These are phyloP conservation scores for Hepsetus odoe DNA, from an alignment of 2,113 vertebrate genomes.

Conservation along the genomic window DNA sequence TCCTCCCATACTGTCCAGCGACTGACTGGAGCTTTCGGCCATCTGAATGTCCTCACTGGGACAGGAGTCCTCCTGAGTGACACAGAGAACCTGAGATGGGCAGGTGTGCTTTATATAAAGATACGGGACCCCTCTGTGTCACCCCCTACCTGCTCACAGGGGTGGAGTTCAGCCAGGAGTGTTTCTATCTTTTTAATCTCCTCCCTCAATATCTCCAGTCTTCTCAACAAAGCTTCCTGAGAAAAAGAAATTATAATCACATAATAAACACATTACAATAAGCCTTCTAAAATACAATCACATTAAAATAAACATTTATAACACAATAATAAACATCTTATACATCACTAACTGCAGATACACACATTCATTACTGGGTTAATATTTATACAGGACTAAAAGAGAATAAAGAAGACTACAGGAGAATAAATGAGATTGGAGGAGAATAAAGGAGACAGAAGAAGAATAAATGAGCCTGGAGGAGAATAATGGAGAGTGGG, in stretches of 20 bases:
- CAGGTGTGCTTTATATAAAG: too few species aligned
- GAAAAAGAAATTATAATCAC: not conserved
- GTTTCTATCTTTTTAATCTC: slow-evolving; percentile 22
- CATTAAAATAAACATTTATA: too few species aligned
- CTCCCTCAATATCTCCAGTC: slow-evolving; percentile 16
- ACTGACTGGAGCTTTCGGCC: slow-evolving; percentile 5
- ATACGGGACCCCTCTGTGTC: too few species aligned
- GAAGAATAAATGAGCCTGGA: too few species aligned
- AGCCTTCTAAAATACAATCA: not conserved
- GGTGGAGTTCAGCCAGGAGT: not conserved
- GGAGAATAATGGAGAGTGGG: too few species aligned
- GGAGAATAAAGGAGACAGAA: too few species aligned
- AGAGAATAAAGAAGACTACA: too few species aligned
- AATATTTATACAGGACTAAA: too few species aligned
- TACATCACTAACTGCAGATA: too few species aligned
- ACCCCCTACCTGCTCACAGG: not conserved
- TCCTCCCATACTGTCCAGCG: slow-evolving; percentile 2
- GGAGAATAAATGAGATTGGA: too few species aligned
- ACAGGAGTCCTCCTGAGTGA: not conserved
- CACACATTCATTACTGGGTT: too few species aligned
- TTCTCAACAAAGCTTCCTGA: slow-evolving; percentile 35
- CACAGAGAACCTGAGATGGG: not conserved
- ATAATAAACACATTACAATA: not conserved
- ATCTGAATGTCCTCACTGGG: not conserved
- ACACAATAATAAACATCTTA: too few species aligned